Base-by-base conservation (phyloP, 2,113 vertebrate species). In the Pyrgilauda ruficollis region DNA sequence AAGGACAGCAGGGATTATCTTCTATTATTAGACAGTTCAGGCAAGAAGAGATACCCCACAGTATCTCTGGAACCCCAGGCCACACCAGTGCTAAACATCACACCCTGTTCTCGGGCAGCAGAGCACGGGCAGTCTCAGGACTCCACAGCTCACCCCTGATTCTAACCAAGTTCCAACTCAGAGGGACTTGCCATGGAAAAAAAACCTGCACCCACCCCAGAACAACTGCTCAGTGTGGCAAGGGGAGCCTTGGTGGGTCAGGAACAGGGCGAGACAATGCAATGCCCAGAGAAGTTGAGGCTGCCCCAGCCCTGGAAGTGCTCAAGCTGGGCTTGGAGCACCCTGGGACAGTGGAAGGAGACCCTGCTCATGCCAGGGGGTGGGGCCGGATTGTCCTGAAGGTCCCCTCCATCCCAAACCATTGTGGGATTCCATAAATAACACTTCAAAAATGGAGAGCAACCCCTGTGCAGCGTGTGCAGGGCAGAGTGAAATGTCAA, bases 1-100 rank as follows among this genome's bases (percentile, higher is more conserved):
- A 96, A 98, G 98, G 97, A 98, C 96, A 98, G 98, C 77, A 97
- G 97, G 94, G 97, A 94, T 98, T 98, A 98, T 16, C 97, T 94
- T 95, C 97, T 80, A 78, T 87, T 94, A 91, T 94, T 92, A 97
- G 23, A 97, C 96, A 95, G 95, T 95, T 95, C 79, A 94, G 93
- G 92, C 91, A 95, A 90, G 95, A 93, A 20, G 96, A 97, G 96
- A 96, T 92, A 92, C 90, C 78, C 87, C 72, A 5, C 68, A 94
- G 96, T 92, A 94, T 94, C 96, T 96, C 96, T 94, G 44, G 52
- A 79, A 93, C 89, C 59, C 83, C 94, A 68, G 95, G 93, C 31
- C 49, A 64, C 14, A 80, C 23, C 76, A 33, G 62, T 33, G 67
- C 55, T 27, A 22, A 12, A 9, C 9, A 30, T 17, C 22, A 10